phyloP scores from a whole-genome alignment of 2,113 vertebrate genomes.

The Uropsilus gracilis region DNA sequence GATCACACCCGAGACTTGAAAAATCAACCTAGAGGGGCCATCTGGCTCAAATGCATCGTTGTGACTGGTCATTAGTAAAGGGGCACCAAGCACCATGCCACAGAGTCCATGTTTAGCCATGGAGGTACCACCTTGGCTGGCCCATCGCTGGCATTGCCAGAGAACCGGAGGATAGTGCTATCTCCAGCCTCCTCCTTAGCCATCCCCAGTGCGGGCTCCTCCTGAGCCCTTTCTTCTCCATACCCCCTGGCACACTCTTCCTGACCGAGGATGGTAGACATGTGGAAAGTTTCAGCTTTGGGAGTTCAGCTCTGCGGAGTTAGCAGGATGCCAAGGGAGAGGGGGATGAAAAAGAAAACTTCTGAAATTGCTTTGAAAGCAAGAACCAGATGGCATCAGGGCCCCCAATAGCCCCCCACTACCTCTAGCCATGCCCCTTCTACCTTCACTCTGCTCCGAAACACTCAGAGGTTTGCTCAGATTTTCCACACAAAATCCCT shows the following conservation, averaged over 20 bases:
- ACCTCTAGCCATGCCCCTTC: slow-evolving; percentile 12
- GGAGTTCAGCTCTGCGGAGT: slow-evolving; percentile 19
- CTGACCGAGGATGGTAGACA: background rate
- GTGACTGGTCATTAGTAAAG: too few relatives aligned
- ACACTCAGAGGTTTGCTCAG: slow-evolving; percentile 14
- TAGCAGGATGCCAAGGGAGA: slow-evolving; percentile 17
- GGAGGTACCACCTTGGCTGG: rapidly evolving
- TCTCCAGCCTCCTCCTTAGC: background rate
- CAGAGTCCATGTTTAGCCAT: background rate
- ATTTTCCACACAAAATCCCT: slow-evolving; percentile 68
- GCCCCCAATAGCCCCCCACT: background rate
- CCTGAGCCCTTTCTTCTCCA: background rate
- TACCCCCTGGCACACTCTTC: background rate
- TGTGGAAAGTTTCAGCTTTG: slow-evolving; percentile 30
- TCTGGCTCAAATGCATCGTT: too few relatives aligned
- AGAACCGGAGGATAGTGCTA: background rate
- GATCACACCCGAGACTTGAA: background rate
- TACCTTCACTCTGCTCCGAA: slow-evolving; percentile 17
- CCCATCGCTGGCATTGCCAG: background rate
- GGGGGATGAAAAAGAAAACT: slow-evolving; percentile 1
- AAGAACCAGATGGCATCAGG: slow-evolving; percentile 44
- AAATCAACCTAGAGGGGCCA: too few relatives aligned
- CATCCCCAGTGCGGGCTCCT: background rate
- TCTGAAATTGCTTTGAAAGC: slow-evolving; percentile 26
- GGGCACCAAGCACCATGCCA: background rate